phyloP scores from a whole-genome alignment of 2,888 invertebrate genomes.

The Lasioglossum marginatum region DNA sequence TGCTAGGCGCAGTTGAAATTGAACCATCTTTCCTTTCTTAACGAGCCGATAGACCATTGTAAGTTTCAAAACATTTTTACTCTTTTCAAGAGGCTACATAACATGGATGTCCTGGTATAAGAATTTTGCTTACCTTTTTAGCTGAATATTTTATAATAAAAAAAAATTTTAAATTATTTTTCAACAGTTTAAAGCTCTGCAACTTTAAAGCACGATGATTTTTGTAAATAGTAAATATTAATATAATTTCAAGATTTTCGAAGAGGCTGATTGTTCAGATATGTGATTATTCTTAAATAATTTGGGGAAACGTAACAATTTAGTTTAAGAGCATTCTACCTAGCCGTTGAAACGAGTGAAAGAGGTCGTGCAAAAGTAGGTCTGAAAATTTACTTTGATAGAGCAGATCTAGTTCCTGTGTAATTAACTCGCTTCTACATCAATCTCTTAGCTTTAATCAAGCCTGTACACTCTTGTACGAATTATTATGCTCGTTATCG shows the following conservation, averaged over 20 bases:
- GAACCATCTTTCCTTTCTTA: not conserved
- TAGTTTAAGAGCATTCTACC: not conserved
- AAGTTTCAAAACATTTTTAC: not conserved
- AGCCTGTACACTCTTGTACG: not conserved
- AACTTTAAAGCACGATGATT: not conserved
- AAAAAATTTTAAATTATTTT: too few relatives aligned
- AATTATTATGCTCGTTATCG: not conserved
- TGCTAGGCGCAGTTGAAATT: not conserved
- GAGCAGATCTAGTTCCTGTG: conserved; percentile 8
- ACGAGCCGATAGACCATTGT: not conserved
- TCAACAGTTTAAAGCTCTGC: too few relatives aligned
- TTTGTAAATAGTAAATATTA: not conserved
- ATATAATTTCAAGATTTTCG: not conserved
- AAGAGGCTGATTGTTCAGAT: not conserved
- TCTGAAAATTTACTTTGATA: conserved; percentile 1
- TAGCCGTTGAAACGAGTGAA: not conserved
- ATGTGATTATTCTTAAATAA: not conserved
- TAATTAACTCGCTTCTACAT: conserved; percentile 12
- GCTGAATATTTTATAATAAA: too few relatives aligned
- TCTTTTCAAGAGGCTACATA: not conserved
- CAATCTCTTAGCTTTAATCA: not conserved
- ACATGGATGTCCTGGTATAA: not conserved
- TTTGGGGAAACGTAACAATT: not conserved
- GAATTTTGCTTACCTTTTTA: too few relatives aligned
- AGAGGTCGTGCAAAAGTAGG: conserved; percentile 20